Evolutionary conservation across 2,797 vertebrate genomes (phyloP), one percentile per base, ranked within the genome.

Genomic region (Allobates femoralis): DNA sequence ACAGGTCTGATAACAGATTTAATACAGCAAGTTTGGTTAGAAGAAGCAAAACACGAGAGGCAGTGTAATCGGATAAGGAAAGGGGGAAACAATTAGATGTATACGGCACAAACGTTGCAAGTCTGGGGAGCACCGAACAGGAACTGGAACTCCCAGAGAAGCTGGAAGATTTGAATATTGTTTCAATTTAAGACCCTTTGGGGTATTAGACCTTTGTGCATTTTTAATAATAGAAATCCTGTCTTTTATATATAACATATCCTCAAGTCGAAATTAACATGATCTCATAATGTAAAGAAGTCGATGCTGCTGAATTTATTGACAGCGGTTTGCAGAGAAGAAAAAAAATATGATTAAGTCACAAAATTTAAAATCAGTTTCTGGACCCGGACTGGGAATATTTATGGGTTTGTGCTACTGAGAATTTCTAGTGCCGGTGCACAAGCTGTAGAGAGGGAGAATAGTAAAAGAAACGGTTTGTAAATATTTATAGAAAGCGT

Each of bases 221-320:
- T 84, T 81, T 74, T 88, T 81, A 88, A 88, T 85, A 85, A 81
- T 69, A 84, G 82, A 88, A 88, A 88, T 88, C 77, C 83, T 69
- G 67, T 80, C 55, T 84, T 84, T 84, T 83, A 56, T 73, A 87
- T 74, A 87, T 79, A 87, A 87, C 79, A 75, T 71, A 51, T 83
- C 55, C 77, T 55, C 67, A 76, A 75, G 28, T 66, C 82, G 66
- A 81, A 79, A 87, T 80, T 74, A 84, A 34, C 67, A 87, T 87
- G 86, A 85, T 66, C 41, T 81, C 86, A 85, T 81, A 81, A 85
- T 81, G 58, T 81, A 81, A 51, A 58, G 55, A 86, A 81, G 67
- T 73, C 53, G 75, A 34, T 82, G 64, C 46, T 21, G 64, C 71
- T 55, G 37, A 75, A 75, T 75, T 81, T 86, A 75, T 86, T 73